Evolutionary conservation across 2,797 vertebrate species (phyloP).

Genomic region (Sus cebifrons): DNA sequence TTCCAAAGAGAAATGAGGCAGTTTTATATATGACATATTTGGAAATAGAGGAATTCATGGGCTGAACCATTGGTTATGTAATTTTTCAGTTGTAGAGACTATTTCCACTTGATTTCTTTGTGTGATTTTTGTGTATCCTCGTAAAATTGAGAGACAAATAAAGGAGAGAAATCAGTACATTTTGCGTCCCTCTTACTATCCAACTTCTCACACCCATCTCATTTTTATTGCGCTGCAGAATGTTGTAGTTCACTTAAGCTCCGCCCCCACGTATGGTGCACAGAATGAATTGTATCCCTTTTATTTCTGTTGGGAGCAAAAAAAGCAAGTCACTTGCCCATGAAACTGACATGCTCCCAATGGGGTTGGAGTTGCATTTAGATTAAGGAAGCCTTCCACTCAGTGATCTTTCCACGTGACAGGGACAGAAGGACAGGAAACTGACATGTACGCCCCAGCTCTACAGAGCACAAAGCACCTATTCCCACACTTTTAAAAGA

Average conservation of each 20-base stretch:
- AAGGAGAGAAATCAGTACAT: neutral
- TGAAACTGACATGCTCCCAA: neutral
- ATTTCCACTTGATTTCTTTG: constrained; percentile 24
- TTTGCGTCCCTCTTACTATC: neutral
- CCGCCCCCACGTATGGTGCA: fast-evolving
- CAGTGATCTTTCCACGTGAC: neutral
- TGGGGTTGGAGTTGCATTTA: neutral
- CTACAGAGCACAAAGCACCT: neutral
- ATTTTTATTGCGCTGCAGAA: neutral
- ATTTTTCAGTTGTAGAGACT: constrained; percentile 30
- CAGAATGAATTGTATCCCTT: neutral
- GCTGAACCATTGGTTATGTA: neutral
- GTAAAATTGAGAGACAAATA: constrained; percentile 41
- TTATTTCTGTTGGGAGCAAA: neutral
- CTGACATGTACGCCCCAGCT: fast-evolving
- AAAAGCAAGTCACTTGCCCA: neutral
- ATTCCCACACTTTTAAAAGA: constrained; percentile 1
- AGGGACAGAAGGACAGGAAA: neutral
- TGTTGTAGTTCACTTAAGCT: neutral
- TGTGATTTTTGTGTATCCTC: constrained; percentile 17
- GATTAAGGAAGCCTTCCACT: neutral
- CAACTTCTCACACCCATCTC: neutral
- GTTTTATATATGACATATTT: constrained; percentile 39
- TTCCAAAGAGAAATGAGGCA: neutral
- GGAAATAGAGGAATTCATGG: constrained; percentile 55